Evolutionary conservation across 2,888 invertebrate species (phyloP).

Genomic region (Hedya salicella): DNA sequence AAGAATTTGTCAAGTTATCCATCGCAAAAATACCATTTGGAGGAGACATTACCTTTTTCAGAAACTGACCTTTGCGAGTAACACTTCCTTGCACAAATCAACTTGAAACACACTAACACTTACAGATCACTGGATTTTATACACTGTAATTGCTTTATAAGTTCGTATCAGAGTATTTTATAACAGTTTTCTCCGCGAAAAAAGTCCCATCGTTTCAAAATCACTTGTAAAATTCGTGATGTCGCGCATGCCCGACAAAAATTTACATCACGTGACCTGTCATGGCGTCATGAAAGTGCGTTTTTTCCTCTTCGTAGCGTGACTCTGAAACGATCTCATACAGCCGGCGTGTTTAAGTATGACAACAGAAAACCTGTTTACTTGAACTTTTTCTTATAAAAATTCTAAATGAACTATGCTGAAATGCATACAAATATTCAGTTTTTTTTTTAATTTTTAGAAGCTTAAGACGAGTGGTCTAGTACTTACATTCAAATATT

Average conservation of each 20-base stretch:
- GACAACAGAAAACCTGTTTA: background rate
- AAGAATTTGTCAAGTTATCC: slow-evolving; percentile 62
- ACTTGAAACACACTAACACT: slow-evolving; percentile 65
- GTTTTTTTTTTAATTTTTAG: too few species aligned
- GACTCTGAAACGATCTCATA: slow-evolving; percentile 19
- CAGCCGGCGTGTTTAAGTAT: slow-evolving; percentile 17
- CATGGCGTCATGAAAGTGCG: slow-evolving; percentile 74
- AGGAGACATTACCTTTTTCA: slow-evolving; percentile 56
- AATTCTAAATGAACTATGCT: too few species aligned
- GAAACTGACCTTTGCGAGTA: slow-evolving; percentile 73
- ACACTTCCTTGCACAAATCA: slow-evolving; percentile 65
- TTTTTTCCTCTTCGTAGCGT: slow-evolving; percentile 39
- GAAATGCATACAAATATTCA: too few species aligned
- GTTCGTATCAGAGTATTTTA: slow-evolving; percentile 56
- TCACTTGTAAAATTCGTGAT: slow-evolving; percentile 74
- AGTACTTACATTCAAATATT: too few species aligned
- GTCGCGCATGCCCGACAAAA: slow-evolving; percentile 82
- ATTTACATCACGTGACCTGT: slow-evolving; percentile 85
- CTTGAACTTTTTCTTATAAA: background rate
- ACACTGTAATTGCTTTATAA: slow-evolving; percentile 50
- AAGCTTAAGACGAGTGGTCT: too few species aligned
- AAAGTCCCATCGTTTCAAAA: slow-evolving; percentile 75
- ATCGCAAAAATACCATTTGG: slow-evolving; percentile 70
- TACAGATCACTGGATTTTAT: slow-evolving; percentile 53
- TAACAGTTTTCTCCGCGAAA: slow-evolving; percentile 60